Conservation (phyloP, 2,888 invertebrate species). For the Andrena bucephala region DNA sequence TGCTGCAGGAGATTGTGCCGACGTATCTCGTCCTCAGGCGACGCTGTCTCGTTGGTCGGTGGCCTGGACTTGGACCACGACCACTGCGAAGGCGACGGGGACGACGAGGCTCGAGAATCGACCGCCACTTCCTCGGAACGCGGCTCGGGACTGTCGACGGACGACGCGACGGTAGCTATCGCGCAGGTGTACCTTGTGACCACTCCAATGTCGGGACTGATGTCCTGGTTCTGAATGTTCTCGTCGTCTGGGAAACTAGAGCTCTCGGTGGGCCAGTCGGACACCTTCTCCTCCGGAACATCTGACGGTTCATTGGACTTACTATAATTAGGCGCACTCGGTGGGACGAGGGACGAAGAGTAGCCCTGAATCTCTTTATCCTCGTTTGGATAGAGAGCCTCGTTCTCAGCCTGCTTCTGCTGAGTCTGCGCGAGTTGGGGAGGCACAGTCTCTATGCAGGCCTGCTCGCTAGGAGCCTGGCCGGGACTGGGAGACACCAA, state of each 20-base stretch:
- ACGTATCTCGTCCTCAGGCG: constrained; percentile 76
- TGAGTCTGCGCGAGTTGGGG: background rate
- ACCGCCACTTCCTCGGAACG: constrained; percentile 45
- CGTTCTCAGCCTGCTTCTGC: background rate
- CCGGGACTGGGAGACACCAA: background rate
- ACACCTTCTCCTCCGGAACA: background rate
- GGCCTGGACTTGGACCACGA: constrained; percentile 48
- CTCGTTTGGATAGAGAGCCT: background rate
- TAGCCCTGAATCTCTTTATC: constrained; percentile 1
- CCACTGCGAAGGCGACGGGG: constrained; percentile 57
- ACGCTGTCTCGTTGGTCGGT: constrained; percentile 33
- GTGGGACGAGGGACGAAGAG: constrained; percentile 17
- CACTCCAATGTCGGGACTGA: constrained; percentile 79
- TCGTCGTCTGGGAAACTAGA: constrained; percentile 68
- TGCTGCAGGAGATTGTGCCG: constrained; percentile 82
- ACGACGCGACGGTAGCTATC: constrained; percentile 80
- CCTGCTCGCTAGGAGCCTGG: background rate
- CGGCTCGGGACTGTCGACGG: constrained; percentile 55
- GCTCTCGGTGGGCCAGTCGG: constrained; percentile 34
- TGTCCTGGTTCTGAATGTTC: constrained; percentile 82
- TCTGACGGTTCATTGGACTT: constrained; percentile 1
- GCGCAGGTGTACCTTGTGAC: constrained; percentile 82
- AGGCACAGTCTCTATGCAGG: background rate
- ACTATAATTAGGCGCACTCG: background rate
- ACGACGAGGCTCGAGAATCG: constrained; percentile 43